A percentile compares a stretch with the other conserved stretches of the same genome.
Conservation (phyloP, 1,140 invertebrate species). For the Drosophila parvula region DNA sequence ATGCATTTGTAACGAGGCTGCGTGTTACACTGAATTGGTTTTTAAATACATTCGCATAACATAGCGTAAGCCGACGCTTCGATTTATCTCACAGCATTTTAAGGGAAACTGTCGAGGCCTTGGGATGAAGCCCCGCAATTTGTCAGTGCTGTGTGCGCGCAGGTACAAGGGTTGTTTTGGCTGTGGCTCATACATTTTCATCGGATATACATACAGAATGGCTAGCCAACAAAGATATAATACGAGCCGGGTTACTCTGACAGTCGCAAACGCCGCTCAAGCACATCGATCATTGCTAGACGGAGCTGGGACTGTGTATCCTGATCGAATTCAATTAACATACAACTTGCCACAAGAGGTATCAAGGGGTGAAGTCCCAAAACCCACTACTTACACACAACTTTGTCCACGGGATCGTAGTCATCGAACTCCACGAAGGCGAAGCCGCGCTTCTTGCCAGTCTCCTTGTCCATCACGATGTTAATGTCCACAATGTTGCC, state of each 20-base stretch:
- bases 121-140: constrained; percentile 46
- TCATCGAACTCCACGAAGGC: constrained; percentile 98
- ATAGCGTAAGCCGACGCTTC: constrained; percentile 79
- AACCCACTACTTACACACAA: constrained; percentile 88
- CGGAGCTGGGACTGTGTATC: constrained; percentile 79
- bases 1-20: constrained; percentile 71
- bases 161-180: constrained; percentile 4
- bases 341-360: too few relatives aligned
- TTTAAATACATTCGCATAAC: constrained; percentile 71
- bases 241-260: constrained; percentile 55
- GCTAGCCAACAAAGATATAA: constrained; percentile 68
- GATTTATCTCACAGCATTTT: constrained; percentile 86
- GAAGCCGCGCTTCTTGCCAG: constrained; percentile 96
- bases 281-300: constrained; percentile 62
- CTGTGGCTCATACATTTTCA: constrained; percentile 76
- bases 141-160: constrained; percentile 68
- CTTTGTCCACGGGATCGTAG: constrained; percentile 98
- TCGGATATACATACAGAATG: constrained; percentile 44
- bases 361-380: too few relatives aligned
- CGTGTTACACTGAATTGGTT: constrained; percentile 71
- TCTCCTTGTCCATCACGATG: constrained; percentile 95
- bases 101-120: constrained; percentile 26
- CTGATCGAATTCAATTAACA: too few relatives aligned
- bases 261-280: constrained; percentile 74
- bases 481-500: constrained; percentile 93